Evolutionary conservation across 2,888 invertebrate genomes (phyloP), one percentile per base, ranked within the genome.

Genomic region (Scelioninae gen. 2): DNA sequence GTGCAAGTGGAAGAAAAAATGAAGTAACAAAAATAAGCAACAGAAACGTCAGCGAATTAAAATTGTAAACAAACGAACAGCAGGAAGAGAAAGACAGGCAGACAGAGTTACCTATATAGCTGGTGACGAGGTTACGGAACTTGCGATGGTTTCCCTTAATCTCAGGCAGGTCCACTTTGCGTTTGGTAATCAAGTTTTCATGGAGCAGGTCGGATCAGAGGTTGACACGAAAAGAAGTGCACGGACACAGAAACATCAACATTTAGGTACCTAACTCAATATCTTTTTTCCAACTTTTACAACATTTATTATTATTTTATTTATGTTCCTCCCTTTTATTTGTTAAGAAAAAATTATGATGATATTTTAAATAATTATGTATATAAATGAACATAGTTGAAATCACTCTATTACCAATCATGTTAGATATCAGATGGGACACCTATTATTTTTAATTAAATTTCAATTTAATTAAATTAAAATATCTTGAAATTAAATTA

Each of bases 101-200:
- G 79, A 79, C 80, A 79, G 78, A 82, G 82, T 91, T 97, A 98
- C 98, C 98, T 96, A 98, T 96, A 88, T 96, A 97, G 90, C 96
- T 96, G 91, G 96, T 96, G 90, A 98, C 98, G 91, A 98, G 93
- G 89, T 96, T 97, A 91, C 98, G 94, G 94, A 98, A 98, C 92
- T 97, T 97, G 92, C 96, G 95, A 91, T 97, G 96, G 89, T 96
- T 96, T 88, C 96, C 97, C 90, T 96, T 96, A 90, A 96, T 95
- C 92, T 96, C 96, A 89, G 96, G 96, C 89, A 96, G 94, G 92
- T 97, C 97, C 95, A 97, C 97, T 97, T 83, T 83, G 83, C 82
- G 79, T 81, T 83, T 80, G 77, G 81, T 80, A 81, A 81, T 82
- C 80, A 75, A 82, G 80, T 81, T 79, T 52, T 83, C 81, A 81